phyloP scores from a whole-genome alignment of 2,888 invertebrate species.

The Charanyca ferruginea region DNA sequence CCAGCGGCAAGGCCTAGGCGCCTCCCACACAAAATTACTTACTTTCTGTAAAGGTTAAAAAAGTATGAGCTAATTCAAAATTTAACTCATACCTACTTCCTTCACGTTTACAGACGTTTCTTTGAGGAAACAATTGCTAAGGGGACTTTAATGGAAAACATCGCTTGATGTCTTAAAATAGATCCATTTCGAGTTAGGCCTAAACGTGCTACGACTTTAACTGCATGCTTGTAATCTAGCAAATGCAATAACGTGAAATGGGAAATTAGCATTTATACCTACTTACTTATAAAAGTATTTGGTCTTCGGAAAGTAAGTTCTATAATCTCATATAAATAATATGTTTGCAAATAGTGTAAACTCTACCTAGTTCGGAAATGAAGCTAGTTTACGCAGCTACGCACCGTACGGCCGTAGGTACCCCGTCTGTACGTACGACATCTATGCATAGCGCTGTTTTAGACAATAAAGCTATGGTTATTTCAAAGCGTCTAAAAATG shows the following conservation, averaged over 20 bases:
- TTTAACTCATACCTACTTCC: conserved; percentile 17
- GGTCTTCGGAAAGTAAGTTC: conserved; percentile 18
- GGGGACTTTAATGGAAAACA: conserved; percentile 2
- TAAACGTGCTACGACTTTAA: neutral
- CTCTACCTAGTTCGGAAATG: conserved; percentile 1
- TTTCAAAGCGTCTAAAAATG: neutral
- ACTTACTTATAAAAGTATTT: neutral
- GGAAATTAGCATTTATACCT: neutral
- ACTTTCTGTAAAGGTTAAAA: conserved; percentile 17
- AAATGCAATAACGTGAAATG: neutral
- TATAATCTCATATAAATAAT: conserved; percentile 30
- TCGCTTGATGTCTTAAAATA: conserved; percentile 13
- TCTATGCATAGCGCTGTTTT: neutral
- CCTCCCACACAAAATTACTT: conserved; percentile 31
- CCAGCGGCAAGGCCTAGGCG: neutral
- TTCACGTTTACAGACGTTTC: conserved; percentile 22
- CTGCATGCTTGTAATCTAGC: neutral
- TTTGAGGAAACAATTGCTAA: conserved; percentile 22
- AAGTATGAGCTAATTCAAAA: conserved; percentile 19
- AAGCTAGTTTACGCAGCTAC: conserved; percentile 8
- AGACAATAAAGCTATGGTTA: conserved; percentile 10
- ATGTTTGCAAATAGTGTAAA: conserved; percentile 13
- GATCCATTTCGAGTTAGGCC: conserved; percentile 24
- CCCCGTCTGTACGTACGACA: conserved; percentile 9
- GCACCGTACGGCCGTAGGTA: no score